Evolutionary conservation across 2,888 invertebrate species (phyloP).

Genomic region (Eilema sororculum): DNA sequence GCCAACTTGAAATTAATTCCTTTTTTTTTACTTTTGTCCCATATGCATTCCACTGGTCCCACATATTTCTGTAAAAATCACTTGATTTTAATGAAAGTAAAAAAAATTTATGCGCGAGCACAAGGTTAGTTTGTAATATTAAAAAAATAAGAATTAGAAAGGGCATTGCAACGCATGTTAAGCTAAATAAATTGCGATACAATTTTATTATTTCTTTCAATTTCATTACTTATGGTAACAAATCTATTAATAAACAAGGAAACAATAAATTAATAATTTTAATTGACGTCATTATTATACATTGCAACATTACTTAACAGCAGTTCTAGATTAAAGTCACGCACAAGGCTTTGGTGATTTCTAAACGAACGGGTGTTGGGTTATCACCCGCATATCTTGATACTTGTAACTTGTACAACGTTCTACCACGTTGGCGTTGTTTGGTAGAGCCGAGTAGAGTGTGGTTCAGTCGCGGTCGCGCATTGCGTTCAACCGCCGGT

Average conservation of each 20-base stretch:
- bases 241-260: conserved; percentile 25
- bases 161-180: neutral
- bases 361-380: conserved; percentile 52
- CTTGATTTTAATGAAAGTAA: neutral
- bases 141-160: neutral
- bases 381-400: conserved; percentile 58
- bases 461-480: conserved; percentile 50
- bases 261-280: conserved; percentile 36
- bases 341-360: conserved; percentile 57
- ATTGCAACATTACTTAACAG: conserved; percentile 44
- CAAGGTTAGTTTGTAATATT: neutral
- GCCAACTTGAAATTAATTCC: no score
- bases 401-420: conserved; percentile 25
- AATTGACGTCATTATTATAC: conserved; percentile 53
- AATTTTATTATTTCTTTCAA: neutral
- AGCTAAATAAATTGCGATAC: neutral
- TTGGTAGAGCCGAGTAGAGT: conserved; percentile 35
- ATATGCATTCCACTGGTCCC: no score
- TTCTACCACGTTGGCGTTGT: conserved; percentile 37
- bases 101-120: neutral
- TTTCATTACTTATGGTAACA: neutral
- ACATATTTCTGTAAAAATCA: neutral
- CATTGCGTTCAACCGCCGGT: conserved; percentile 42
- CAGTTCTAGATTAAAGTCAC: conserved; percentile 56
- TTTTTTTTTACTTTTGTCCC: no score